Conservation (phyloP, 2,113 vertebrate genomes). For the Petromus typicus region DNA sequence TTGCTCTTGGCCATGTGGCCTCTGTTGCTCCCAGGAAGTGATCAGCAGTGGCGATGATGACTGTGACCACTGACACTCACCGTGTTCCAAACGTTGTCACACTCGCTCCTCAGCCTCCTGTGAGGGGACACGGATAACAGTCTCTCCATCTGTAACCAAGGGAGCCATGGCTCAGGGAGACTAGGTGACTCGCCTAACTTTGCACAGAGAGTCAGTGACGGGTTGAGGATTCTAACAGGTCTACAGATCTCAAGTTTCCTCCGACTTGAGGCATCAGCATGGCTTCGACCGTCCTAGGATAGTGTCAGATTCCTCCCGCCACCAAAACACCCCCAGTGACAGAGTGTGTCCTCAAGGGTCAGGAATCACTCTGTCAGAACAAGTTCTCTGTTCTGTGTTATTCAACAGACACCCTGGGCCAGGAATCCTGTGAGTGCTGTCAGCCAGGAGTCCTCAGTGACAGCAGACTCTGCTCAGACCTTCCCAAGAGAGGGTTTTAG, state of each 20-base stretch:
- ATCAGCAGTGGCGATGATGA: not conserved
- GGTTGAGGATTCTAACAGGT: not conserved
- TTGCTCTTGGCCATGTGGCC: not conserved
- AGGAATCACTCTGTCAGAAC: not conserved
- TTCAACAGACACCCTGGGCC: not conserved
- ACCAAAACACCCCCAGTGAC: not conserved
- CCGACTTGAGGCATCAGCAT: not conserved
- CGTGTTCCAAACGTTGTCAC: not conserved
- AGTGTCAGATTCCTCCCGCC: not conserved
- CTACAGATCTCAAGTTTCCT: not conserved
- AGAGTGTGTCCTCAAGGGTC: not conserved
- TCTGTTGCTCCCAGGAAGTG: not conserved
- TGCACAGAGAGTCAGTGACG: not conserved
- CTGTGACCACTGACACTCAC: not conserved
- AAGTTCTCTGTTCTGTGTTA: not conserved
- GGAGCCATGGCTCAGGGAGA: not conserved
- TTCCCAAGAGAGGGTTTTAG: not conserved
- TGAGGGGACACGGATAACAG: not conserved
- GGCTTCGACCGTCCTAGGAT: not conserved
- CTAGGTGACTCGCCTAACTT: not conserved
- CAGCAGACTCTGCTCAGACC: not conserved
- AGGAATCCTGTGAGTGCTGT: not conserved
- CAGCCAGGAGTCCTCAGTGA: not conserved
- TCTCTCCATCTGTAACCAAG: not conserved
- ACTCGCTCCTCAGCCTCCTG: not conserved